These are phyloP conservation scores for Allophyes oxyacanthae DNA, from an alignment of 2,888 invertebrate genomes.

Conservation along the genomic window DNA sequence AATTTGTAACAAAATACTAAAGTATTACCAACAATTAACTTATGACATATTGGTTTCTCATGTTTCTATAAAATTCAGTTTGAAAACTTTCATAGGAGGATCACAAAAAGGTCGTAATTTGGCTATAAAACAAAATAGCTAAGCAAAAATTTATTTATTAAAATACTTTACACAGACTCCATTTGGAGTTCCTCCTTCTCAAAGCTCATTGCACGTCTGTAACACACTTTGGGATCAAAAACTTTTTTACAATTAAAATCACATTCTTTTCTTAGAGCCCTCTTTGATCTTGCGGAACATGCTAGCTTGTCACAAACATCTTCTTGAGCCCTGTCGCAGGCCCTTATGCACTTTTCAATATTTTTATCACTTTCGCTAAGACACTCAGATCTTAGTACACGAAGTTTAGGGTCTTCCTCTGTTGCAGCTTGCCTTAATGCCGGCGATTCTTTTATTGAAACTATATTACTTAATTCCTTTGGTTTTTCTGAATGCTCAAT, in stretches of 20 bases:
- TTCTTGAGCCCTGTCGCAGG: conserved; percentile 23
- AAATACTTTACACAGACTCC: no score
- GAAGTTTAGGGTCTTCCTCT: no score
- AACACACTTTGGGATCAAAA: conserved; percentile 22
- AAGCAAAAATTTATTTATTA: no score
- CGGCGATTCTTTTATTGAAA: not conserved
- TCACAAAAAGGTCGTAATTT: no score
- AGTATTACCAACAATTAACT: no score
- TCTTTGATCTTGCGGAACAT: conserved; percentile 26
- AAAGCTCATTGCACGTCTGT: not conserved
- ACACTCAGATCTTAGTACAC: conserved; percentile 4
- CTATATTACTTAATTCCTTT: not conserved
- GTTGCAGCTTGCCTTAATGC: not conserved
- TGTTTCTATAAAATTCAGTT: no score
- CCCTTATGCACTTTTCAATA: conserved; percentile 12
- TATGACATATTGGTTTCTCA: no score
- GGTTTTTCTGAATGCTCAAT: not conserved
- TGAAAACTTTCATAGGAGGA: no score
- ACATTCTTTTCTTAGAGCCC: conserved; percentile 21
- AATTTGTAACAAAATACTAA: no score
- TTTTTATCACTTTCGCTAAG: conserved; percentile 4
- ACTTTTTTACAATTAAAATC: conserved; percentile 20
- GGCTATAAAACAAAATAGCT: no score
- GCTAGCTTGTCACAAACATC: conserved; percentile 19
- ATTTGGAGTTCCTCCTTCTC: no score